These are phyloP conservation scores for Danaus chrysippus DNA, from an alignment of 2,888 invertebrate species.

Conservation along the genomic window DNA sequence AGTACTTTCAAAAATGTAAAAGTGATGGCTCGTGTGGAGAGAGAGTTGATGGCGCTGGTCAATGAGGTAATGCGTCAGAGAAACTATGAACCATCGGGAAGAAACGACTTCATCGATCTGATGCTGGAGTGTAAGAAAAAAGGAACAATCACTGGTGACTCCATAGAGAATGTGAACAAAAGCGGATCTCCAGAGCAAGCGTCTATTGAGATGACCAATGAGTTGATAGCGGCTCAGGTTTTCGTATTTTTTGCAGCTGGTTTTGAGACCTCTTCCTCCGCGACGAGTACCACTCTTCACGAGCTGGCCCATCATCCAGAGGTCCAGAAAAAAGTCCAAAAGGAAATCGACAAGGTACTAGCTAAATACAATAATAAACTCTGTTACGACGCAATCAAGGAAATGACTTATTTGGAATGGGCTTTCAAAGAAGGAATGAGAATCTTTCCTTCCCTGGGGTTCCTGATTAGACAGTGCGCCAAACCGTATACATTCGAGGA, in stretches of 20 bases:
- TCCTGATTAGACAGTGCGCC: constrained; percentile 48
- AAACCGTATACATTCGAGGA: constrained; percentile 41
- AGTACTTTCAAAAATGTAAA: constrained; percentile 33
- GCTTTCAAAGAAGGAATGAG: constrained; percentile 55
- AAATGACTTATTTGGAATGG: constrained; percentile 49
- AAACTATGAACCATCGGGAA: constrained; percentile 47
- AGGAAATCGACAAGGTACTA: constrained; percentile 56
- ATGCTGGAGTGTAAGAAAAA: constrained; percentile 45
- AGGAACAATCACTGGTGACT: constrained; percentile 52
- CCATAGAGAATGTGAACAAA: constrained; percentile 45
- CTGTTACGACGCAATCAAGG: constrained; percentile 52
- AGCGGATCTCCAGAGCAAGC: constrained; percentile 47
- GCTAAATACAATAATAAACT: constrained; percentile 49
- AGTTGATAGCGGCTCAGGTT: constrained; percentile 51
- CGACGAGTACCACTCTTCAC: constrained; percentile 57
- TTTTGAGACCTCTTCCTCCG: constrained; percentile 67
- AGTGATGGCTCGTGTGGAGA: constrained; percentile 27
- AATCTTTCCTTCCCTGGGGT: constrained; percentile 52
- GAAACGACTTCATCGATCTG: constrained; percentile 48
- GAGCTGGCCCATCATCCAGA: constrained; percentile 60
- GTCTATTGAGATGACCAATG: constrained; percentile 47
- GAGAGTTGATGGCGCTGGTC: constrained; percentile 39
- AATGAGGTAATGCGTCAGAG: constrained; percentile 46
- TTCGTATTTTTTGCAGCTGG: constrained; percentile 65
- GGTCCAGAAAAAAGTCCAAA: constrained; percentile 52